phyloP scores from a whole-genome alignment of 2,113 vertebrate genomes.

The Lepisosteus osseus region DNA sequence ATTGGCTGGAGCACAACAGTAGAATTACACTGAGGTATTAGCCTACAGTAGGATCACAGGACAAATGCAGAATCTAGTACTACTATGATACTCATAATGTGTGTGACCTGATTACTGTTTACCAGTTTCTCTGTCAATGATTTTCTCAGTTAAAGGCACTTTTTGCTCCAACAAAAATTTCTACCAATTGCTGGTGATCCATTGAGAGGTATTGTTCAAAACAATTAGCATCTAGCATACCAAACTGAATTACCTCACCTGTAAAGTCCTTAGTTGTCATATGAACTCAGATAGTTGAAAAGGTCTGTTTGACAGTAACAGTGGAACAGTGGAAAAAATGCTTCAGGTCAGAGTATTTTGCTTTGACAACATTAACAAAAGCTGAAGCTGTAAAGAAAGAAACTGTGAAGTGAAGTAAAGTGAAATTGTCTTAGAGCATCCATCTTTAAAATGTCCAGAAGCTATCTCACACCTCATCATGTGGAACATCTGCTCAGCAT shows the following conservation, averaged over 20 bases:
- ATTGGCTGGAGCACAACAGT: too few relatives aligned
- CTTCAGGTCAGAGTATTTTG: constrained; percentile 38
- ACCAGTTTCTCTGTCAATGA: too few relatives aligned
- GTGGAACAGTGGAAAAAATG: constrained; percentile 33
- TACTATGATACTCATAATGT: too few relatives aligned
- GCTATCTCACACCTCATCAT: constrained; percentile 36
- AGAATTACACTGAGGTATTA: too few relatives aligned
- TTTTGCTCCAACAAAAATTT: too few relatives aligned
- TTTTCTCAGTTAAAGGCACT: too few relatives aligned
- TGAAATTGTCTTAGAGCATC: background rate
- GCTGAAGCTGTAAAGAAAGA: background rate
- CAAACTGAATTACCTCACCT: constrained; percentile 41
- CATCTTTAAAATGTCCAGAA: constrained; percentile 21
- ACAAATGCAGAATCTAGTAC: too few relatives aligned
- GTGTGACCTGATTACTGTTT: too few relatives aligned
- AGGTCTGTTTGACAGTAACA: constrained; percentile 27
- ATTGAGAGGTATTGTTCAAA: background rate
- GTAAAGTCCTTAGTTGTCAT: constrained; percentile 66
- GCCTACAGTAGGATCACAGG: too few relatives aligned
- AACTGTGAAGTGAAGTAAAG: constrained; percentile 21
- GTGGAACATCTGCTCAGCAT: constrained; percentile 37
- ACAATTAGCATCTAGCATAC: background rate
- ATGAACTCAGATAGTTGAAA: constrained; percentile 45
- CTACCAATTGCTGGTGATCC: background rate
- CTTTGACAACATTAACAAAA: constrained; percentile 17